Evolutionary conservation across 2,113 vertebrate genomes (phyloP).

Genomic region (Macheiramphus alcinus): DNA sequence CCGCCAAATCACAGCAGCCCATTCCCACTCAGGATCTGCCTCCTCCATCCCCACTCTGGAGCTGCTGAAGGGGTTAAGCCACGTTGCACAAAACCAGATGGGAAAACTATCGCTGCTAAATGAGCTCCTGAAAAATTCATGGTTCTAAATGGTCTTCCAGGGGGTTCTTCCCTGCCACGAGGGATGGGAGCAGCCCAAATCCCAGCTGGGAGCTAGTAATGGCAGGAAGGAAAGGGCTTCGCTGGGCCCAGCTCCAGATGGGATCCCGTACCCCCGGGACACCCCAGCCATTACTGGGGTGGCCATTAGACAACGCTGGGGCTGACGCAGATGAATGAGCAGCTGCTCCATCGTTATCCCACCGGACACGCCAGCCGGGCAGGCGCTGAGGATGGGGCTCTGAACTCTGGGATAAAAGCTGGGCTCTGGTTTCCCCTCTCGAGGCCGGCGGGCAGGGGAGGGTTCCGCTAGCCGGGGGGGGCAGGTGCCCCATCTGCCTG

Average conservation of each 20-base stretch:
- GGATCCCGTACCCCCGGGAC: not conserved
- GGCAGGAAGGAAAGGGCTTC: not conserved
- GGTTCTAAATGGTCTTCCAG: not conserved
- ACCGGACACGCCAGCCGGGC: not conserved
- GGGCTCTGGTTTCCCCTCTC: accelerated
- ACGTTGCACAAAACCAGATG: not conserved
- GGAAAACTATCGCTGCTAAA: not conserved
- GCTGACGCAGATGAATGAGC: not conserved
- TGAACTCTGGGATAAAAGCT: accelerated
- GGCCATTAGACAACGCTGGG: not conserved
- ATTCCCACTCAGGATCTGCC: not conserved
- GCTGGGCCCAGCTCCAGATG: not conserved
- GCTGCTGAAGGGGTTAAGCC: not conserved
- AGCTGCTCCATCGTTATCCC: not conserved
- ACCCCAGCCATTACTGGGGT: not conserved
- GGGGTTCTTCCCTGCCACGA: not conserved
- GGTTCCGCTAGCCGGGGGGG: accelerated
- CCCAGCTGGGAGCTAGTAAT: not conserved
- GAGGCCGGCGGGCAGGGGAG: accelerated
- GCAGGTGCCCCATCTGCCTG: not conserved
- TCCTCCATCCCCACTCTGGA: not conserved
- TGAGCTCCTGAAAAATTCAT: constrained; percentile 64
- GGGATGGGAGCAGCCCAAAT: not conserved
- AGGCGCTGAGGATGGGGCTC: not conserved
- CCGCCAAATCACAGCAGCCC: not conserved